Percentiles rank a stretch among this genome's conserved stretches.
Evolutionary conservation across 2,113 vertebrate species (phyloP).

Genomic region (Genyomyrus donnyi): DNA sequence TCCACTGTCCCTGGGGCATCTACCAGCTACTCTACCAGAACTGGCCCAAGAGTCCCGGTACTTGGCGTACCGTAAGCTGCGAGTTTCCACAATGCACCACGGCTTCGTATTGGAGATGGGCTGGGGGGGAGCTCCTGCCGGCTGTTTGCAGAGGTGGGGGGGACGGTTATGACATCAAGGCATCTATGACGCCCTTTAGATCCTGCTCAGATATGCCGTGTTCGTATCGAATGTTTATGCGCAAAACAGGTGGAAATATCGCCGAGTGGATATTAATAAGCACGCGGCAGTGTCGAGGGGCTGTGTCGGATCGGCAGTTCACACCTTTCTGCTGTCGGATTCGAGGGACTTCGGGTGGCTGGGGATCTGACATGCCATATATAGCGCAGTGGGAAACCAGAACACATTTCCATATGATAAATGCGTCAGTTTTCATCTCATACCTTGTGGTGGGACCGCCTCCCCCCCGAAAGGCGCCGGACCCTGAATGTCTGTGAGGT

Average conservation of each 20-base stretch:
- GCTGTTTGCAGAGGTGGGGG: not conserved
- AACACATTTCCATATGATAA: slow-evolving; percentile 3
- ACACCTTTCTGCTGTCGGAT: not conserved
- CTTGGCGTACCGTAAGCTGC: not conserved
- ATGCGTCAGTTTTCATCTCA: not conserved
- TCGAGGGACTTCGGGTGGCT: not conserved
- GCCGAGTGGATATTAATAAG: not conserved
- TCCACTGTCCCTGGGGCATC: not conserved
- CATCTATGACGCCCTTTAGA: not conserved
- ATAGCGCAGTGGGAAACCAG: not conserved
- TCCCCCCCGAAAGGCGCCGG: not conserved
- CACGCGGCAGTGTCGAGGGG: not conserved
- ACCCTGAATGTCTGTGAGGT: too few species aligned
- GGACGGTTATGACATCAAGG: not conserved
- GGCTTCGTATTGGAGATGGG: not conserved
- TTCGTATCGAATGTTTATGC: not conserved
- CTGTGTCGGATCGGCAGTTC: not conserved
- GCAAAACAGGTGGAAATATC: not conserved
- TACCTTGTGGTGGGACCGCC: not conserved
- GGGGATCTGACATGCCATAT: not conserved
- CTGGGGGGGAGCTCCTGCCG: not conserved
- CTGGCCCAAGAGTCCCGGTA: not conserved
- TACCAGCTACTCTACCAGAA: not conserved
- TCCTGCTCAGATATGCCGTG: not conserved
- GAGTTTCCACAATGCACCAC: not conserved